Percentiles rank a stretch among this genome's conserved stretches.
phyloP scores from a whole-genome alignment of 53 echinoderm and acorn worm genomes.

The Henricia sp. region DNA sequence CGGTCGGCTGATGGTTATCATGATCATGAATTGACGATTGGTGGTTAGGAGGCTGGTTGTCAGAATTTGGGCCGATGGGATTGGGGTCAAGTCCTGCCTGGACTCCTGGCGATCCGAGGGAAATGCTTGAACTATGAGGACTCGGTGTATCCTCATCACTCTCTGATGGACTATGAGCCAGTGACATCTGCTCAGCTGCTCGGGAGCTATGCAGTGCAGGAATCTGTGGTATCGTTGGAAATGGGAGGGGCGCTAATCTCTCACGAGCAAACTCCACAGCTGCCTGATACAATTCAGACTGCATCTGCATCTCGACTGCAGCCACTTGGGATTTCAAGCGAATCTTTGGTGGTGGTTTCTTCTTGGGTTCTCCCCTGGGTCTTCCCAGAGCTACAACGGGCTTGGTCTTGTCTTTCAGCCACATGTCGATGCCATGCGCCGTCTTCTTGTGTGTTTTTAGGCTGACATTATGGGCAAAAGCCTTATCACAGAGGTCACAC shows the following conservation, averaged over 20 bases:
- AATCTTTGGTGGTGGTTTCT: slow-evolving; percentile 57
- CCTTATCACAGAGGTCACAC: slow-evolving; percentile 80
- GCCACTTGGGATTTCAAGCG: slow-evolving; percentile 51
- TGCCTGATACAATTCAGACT: slow-evolving; percentile 51
- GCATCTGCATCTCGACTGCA: slow-evolving; percentile 47
- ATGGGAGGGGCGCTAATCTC: slow-evolving; percentile 57
- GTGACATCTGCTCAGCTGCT: slow-evolving; percentile 35
- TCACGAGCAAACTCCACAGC: slow-evolving; percentile 51
- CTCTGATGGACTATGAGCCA: slow-evolving; percentile 35
- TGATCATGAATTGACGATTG: neutral
- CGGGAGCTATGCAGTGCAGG: slow-evolving; percentile 41
- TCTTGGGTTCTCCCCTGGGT: slow-evolving; percentile 58
- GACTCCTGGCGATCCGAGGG: neutral
- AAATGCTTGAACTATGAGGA: slow-evolving; percentile 26
- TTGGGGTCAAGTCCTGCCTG: slow-evolving; percentile 32
- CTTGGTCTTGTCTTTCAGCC: slow-evolving; percentile 52
- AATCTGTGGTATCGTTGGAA: slow-evolving; percentile 43
- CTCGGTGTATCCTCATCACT: slow-evolving; percentile 51
- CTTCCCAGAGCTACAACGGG: slow-evolving; percentile 50
- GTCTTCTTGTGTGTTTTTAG: slow-evolving; percentile 86
- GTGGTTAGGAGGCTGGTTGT: neutral
- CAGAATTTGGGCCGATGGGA: slow-evolving; percentile 7
- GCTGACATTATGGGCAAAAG: slow-evolving; percentile 82
- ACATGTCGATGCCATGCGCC: slow-evolving; percentile 75
- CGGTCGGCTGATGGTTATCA: no score